phyloP scores from a whole-genome alignment of 2,797 vertebrate species.

The Dipus sagitta region DNA sequence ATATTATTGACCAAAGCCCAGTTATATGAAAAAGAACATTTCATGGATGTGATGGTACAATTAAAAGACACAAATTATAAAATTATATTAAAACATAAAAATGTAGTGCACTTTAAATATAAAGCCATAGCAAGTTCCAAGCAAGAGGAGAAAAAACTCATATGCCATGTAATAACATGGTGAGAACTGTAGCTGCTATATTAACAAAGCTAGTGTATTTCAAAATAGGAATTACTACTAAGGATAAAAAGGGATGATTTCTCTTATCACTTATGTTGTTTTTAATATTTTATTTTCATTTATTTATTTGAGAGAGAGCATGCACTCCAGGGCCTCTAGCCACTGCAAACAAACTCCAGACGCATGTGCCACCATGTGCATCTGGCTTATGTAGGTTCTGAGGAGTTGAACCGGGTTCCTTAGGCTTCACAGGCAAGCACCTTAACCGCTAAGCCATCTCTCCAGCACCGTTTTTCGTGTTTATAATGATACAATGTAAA shows the following conservation, averaged over 20 bases:
- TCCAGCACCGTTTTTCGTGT: no score
- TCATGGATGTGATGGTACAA: background rate
- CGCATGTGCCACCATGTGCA: no score
- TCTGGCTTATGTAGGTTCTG: no score
- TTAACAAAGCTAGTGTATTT: background rate
- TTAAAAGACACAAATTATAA: background rate
- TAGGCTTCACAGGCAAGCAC: no score
- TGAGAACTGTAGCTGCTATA: background rate
- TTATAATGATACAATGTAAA: background rate
- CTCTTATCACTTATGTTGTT: background rate
- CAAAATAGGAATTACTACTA: no score
- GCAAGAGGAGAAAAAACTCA: background rate
- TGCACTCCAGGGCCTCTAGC: no score
- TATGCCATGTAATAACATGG: background rate
- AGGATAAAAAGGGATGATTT: background rate
- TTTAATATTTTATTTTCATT: no score
- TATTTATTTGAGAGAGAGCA: no score
- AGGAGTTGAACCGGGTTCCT: no score
- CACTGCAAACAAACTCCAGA: no score
- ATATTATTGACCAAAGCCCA: background rate
- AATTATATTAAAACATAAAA: background rate
- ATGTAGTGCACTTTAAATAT: conserved; percentile 30
- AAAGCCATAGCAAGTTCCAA: background rate
- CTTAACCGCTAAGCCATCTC: no score
- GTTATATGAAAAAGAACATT: background rate